These are phyloP conservation scores for Drosophila guanche DNA, from an alignment of 1,140 invertebrate species.

Conservation along the genomic window DNA sequence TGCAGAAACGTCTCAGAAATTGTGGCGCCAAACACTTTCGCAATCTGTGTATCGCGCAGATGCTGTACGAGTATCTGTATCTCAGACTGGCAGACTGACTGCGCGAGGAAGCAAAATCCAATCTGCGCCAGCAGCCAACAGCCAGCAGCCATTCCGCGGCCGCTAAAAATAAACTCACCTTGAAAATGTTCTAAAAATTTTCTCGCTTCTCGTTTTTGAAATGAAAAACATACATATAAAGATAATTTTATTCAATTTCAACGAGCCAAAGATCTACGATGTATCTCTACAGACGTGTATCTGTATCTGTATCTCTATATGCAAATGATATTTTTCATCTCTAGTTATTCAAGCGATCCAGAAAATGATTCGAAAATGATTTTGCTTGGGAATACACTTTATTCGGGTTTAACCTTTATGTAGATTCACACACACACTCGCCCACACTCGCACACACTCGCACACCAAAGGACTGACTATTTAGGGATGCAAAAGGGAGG, in stretches of 20 bases:
- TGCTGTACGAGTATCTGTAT: conserved; percentile 52
- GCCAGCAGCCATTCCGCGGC: conserved; percentile 67
- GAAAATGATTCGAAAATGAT: conserved; percentile 59
- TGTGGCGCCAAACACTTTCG: conserved; percentile 58
- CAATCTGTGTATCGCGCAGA: conserved; percentile 56
- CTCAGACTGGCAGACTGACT: conserved; percentile 30
- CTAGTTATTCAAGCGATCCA: conserved; percentile 47
- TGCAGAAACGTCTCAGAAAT: conserved; percentile 60
- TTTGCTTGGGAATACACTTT: conserved; percentile 35
- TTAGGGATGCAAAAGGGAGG: conserved; percentile 13
- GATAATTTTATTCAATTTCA: conserved; percentile 63
- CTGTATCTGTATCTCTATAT: conserved; percentile 29
- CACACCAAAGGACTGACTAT: conserved; percentile 30
- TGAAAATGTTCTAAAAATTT: conserved; percentile 82
- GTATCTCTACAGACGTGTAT: conserved; percentile 17
- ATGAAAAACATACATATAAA: conserved; percentile 10
- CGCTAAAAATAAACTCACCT: conserved; percentile 84
- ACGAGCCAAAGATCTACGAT: conserved; percentile 51
- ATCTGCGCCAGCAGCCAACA: conserved; percentile 36
- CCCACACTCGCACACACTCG: conserved; percentile 41
- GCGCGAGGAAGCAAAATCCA: conserved; percentile 64
- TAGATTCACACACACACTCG: conserved; percentile 43
- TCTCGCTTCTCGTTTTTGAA: conserved; percentile 40
- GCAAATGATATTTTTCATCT: conserved; percentile 34
- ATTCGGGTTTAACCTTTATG: conserved; percentile 57